phyloP scores from a whole-genome alignment of 2,888 invertebrate genomes.

The Brachynemurus nebulosus region DNA sequence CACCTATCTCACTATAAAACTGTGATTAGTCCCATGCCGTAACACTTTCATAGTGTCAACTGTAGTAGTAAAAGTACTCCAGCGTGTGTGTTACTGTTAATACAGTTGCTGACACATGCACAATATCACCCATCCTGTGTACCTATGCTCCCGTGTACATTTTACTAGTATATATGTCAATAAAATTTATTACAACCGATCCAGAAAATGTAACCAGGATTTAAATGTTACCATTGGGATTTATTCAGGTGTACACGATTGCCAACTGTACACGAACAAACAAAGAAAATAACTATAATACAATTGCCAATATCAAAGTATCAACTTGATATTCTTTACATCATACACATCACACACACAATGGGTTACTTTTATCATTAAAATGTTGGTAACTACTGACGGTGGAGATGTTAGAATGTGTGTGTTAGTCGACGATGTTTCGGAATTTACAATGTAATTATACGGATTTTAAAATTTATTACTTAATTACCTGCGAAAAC shows the following conservation, averaged over 20 bases:
- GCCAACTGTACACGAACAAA: background rate
- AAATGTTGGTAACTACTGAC: too few species aligned
- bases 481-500: too few species aligned
- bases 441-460: too few species aligned
- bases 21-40: too few species aligned
- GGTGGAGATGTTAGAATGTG: too few species aligned
- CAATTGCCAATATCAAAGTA: too few species aligned
- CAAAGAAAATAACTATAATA: background rate
- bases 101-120: conserved; percentile 4
- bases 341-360: too few species aligned
- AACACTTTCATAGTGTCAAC: background rate
- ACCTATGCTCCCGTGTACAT: background rate
- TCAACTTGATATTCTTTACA: too few species aligned
- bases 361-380: too few species aligned
- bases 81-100: background rate
- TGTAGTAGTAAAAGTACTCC: background rate
- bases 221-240: conserved; percentile 5
- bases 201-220: conserved; percentile 5
- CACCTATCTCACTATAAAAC: too few species aligned
- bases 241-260: background rate
- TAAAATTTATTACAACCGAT: conserved; percentile 7
- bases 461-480: too few species aligned
- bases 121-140: conserved; percentile 1
- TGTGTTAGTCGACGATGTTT: too few species aligned
- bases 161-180: conserved; percentile 1